Percentiles rank a stretch among this genome's conserved stretches.
Evolutionary conservation across 2,888 invertebrate genomes (phyloP).

Genomic region (Marronus borbonicus): DNA sequence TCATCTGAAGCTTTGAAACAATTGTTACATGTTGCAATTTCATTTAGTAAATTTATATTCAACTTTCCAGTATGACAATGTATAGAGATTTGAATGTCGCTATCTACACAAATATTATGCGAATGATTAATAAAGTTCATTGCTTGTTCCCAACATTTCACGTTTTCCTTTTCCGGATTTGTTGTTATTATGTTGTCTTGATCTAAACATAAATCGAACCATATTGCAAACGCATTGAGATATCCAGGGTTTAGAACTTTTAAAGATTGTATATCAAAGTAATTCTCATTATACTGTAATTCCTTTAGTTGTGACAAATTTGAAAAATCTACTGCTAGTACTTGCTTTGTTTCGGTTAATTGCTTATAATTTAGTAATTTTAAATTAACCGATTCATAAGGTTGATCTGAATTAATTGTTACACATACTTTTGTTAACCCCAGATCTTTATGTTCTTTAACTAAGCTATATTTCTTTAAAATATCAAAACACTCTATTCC

Average conservation of each 20-base stretch:
- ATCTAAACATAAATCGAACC: slow-evolving; percentile 82
- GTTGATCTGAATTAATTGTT: slow-evolving; percentile 66
- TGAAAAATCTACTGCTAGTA: slow-evolving; percentile 78
- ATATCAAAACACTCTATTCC: slow-evolving; percentile 74
- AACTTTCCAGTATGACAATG: slow-evolving; percentile 69
- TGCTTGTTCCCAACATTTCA: slow-evolving; percentile 86
- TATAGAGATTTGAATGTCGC: slow-evolving; percentile 67
- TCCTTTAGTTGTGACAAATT: slow-evolving; percentile 71
- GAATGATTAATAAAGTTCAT: slow-evolving; percentile 76
- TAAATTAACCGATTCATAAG: slow-evolving; percentile 82
- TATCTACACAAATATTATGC: slow-evolving; percentile 62
- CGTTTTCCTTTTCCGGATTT: slow-evolving; percentile 72
- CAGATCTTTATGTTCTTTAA: slow-evolving; percentile 56
- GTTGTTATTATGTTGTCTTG: slow-evolving; percentile 76
- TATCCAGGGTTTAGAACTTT: slow-evolving; percentile 68
- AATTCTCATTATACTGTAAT: slow-evolving; percentile 59
- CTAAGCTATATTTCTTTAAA: slow-evolving; percentile 52
- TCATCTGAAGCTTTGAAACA: slow-evolving; percentile 63
- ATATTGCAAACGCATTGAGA: slow-evolving; percentile 79
- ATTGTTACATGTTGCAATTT: slow-evolving; percentile 52
- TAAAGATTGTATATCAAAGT: slow-evolving; percentile 65
- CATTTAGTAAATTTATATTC: slow-evolving; percentile 50
- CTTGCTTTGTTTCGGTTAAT: slow-evolving; percentile 74
- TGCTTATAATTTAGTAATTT: slow-evolving; percentile 73
- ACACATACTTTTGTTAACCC: slow-evolving; percentile 53